phyloP scores from a whole-genome alignment of 2,797 vertebrate genomes.

The Gallinago stenura region DNA sequence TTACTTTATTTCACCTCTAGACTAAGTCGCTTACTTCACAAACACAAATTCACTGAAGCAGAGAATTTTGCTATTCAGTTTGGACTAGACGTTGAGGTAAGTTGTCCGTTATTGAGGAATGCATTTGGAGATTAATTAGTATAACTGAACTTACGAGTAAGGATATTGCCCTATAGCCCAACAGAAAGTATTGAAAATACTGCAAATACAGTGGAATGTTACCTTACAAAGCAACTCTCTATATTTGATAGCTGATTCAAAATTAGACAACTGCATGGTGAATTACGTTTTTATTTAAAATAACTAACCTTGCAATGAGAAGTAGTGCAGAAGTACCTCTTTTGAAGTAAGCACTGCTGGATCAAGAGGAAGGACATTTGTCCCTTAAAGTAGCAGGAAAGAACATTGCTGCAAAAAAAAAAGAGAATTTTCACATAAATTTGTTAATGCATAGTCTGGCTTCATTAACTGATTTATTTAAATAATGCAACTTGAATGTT shows the following conservation, averaged over 20 bases:
- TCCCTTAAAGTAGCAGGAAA: neutral
- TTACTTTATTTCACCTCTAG: constrained; percentile 72
- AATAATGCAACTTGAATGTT: neutral
- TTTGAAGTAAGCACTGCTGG: neutral
- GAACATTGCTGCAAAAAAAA: neutral
- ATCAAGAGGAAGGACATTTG: neutral
- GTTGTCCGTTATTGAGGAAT: neutral
- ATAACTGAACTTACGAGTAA: neutral
- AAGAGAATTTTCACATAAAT: neutral
- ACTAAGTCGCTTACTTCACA: constrained; percentile 93
- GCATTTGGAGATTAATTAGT: neutral
- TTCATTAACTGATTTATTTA: neutral
- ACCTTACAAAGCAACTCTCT: neutral
- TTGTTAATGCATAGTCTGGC: neutral
- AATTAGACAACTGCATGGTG: neutral
- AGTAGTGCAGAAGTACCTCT: neutral
- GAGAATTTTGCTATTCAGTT: constrained; percentile 95
- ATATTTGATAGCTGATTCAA: neutral
- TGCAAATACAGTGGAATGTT: neutral
- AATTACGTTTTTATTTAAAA: neutral
- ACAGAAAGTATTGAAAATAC: neutral
- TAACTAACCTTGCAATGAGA: neutral
- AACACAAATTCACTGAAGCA: constrained; percentile 94
- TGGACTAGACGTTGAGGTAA: constrained; percentile 93
- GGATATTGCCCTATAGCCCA: neutral